Conservation (phyloP, 2,888 invertebrate genomes). For the Trileptium ribeirensis region DNA sequence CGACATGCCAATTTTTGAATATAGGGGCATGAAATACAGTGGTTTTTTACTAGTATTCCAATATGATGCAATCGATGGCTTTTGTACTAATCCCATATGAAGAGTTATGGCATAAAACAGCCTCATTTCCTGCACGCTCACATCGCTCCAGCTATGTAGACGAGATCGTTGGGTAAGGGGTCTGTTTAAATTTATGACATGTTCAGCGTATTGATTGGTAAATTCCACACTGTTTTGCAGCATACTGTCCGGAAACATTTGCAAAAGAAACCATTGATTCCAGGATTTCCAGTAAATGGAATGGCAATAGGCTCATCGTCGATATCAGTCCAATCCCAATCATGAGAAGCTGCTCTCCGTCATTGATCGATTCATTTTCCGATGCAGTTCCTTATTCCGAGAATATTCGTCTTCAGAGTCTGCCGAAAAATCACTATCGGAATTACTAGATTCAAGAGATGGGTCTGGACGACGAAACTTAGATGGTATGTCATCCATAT, state of each 20-base stretch:
- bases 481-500: too few species aligned
- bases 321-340: not conserved
- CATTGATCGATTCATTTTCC: too few species aligned
- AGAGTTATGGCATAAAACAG: conserved; percentile 1
- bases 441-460: too few species aligned
- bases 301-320: not conserved
- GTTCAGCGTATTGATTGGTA: not conserved
- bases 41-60: not conserved
- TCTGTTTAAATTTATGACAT: not conserved
- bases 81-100: not conserved
- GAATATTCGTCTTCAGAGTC: not conserved
- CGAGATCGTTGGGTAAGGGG: not conserved
- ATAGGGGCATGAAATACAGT: not conserved
- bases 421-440: not conserved
- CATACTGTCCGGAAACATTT: not conserved
- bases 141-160: not conserved
- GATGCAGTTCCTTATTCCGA: not conserved
- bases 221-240: not conserved
- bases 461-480: too few species aligned
- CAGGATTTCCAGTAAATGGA: conserved; percentile 1
- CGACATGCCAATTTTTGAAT: not conserved
- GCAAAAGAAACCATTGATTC: conserved; percentile 3
- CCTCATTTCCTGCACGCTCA: not conserved
- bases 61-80: not conserved
- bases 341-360: too few species aligned